Percentiles rank a stretch among this genome's conserved stretches.
phyloP scores from a whole-genome alignment of 2,797 vertebrate genomes.

The Muraenolepis orangiensis region DNA sequence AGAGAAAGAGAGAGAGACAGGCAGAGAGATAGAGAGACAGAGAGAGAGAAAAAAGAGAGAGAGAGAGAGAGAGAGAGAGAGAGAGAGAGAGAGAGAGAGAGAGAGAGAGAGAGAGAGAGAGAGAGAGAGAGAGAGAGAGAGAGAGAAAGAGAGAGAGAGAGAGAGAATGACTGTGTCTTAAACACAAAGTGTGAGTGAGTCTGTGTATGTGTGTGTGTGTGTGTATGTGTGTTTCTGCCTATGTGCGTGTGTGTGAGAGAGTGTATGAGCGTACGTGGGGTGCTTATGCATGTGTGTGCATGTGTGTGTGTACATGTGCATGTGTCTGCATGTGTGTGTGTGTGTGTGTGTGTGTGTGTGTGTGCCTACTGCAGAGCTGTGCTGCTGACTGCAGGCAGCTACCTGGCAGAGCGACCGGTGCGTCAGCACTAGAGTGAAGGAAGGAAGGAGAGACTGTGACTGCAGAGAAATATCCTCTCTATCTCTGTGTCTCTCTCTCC shows the following conservation, averaged over 20 bases:
- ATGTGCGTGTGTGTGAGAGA: neutral
- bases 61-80: constrained; percentile 15
- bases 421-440: constrained; percentile 89
- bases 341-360: constrained; percentile 23
- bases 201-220: neutral
- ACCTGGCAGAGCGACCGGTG: constrained; percentile 74
- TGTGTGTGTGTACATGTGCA: constrained; percentile 13
- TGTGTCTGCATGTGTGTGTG: constrained; percentile 27
- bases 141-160: neutral
- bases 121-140: constrained; percentile 12
- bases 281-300: constrained; percentile 3
- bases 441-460: constrained; percentile 64
- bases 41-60: neutral
- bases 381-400: constrained; percentile 86
- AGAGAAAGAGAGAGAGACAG: no score
- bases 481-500: constrained; percentile 7
- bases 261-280: neutral
- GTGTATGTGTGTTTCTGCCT: neutral
- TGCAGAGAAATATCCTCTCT: constrained; percentile 65
- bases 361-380: constrained; percentile 76
- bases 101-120: no score
- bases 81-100: no score
- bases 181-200: neutral
- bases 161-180: neutral
- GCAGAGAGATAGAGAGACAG: no score